Base-by-base conservation (phyloP, 2,113 vertebrate species). In the Eulemur rufifrons region DNA sequence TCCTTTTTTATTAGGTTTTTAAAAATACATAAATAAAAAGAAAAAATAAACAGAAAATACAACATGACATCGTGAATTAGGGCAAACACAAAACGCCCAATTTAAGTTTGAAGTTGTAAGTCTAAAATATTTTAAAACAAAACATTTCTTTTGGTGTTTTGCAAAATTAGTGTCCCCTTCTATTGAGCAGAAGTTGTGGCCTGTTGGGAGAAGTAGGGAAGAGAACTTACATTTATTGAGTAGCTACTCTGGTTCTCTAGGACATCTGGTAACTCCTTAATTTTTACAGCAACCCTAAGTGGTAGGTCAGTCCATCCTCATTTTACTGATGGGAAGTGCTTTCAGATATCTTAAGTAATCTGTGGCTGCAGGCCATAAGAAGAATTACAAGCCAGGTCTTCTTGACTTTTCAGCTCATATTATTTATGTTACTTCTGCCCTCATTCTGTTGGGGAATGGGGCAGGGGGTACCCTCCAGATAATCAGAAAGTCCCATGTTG, bases 1-100 rank as follows among this genome's bases (percentile, higher is more conserved):
- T 91, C 42, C 39, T 86, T 89, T 93, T 93, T 97, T 89, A 96
- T 97, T 95, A 71, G 52, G 9, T 54, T 92, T 93, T 64, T 83
- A 63, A 63, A 27, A 63, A 71, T 69, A 71, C 82, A 76, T 39
- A 87, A 97, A 92, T 59, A 85, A 80, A 68, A 71, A 84, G 50
- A 42, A 78, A 92, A 92, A 74, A 80, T 61, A 89, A 96, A 86
- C 71, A 94, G 83, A 95, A 92, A 92, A 90, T 32, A 52, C 25
- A 92, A 37, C 29, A 15, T 82, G 61, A 91, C 29, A 37, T 96
- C 56, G 77, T 89, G 66, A 85, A 74, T 39, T 63, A 80, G 34
- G 45, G 50, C 47, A 92, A 68, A 90, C 27, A 34, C 63, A 76
- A 82, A 94, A 47, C 59, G 14, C 39, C 25, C n/a, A n/a, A 2